Evolutionary conservation across 37 sponge, comb jelly and placozoan genomes (phyloP), one percentile per base, ranked within the genome.

Genomic region (Crambe crambe): DNA sequence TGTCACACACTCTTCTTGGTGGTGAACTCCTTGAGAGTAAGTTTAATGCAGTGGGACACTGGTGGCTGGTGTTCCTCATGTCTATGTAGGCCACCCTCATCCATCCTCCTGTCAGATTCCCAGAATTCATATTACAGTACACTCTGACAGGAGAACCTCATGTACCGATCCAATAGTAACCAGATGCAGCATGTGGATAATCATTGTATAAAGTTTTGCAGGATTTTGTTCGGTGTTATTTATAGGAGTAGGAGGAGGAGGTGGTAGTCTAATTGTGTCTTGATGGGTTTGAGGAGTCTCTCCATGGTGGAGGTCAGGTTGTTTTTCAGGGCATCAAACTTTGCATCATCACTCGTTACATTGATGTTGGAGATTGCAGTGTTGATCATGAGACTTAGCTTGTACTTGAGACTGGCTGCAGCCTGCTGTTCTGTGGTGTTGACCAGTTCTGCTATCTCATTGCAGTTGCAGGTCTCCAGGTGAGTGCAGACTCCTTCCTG

Each of bases 61-160:
- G 39, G 12, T 58, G 56, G 36, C 35, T 75, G 38, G 75, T 36
- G 37, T 58, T 5, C 8, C 37, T 75, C 75, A 75, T 58, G 37
- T 75, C 60, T 10, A 75, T 15, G 21, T 51, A 6, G 25, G 57
- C 75, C 39, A 75, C 75, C 36, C 38, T 75, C 75, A 58, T 75
- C 75, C 75, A 75, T 2, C 75, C 75, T 32, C 58, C 58, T 23
- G 2, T n/a, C n/a, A n/a, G n/a, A n/a, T n/a, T n/a, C n/a, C n/a
- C n/a, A n/a, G n/a, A n/a, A n/a, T n/a, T n/a, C 71, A 70, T 40
- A 42, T 70, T n/a, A 40, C 71, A 70, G 71, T 40, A 70, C 34
- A 30, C 66, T 30, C 34, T 20, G 66, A 65, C 15, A 6, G 66
- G 9, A 65, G 66, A 65, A 17, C 66, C 66, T 47, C 10, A 47